These are phyloP conservation scores for Uria lomvia DNA, from an alignment of 2,113 vertebrate genomes.

Conservation along the genomic window DNA sequence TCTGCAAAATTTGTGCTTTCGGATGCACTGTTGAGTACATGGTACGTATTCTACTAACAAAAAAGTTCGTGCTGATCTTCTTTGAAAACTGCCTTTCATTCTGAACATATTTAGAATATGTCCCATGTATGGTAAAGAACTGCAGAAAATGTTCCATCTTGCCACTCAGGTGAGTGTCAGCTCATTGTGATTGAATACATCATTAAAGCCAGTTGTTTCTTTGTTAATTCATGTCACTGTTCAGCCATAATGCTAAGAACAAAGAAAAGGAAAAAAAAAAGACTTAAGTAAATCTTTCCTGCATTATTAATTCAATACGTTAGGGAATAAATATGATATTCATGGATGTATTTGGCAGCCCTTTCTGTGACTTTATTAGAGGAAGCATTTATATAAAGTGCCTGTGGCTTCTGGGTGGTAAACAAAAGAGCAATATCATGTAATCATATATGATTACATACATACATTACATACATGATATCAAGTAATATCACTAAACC, in stretches of 20 bases:
- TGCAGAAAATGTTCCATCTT: neutral
- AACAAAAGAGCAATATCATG: neutral
- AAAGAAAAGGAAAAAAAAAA: neutral
- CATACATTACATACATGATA: no score
- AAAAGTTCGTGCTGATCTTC: neutral
- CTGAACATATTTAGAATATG: neutral
- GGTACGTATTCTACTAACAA: neutral
- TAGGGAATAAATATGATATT: neutral
- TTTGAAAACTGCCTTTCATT: neutral
- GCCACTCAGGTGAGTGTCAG: neutral
- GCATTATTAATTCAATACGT: neutral
- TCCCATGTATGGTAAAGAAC: neutral
- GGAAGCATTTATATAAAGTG: neutral
- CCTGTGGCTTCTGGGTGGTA: neutral
- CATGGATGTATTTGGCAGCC: neutral
- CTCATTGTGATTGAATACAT: neutral
- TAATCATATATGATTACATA: no score
- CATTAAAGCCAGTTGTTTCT: neutral
- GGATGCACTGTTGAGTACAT: neutral
- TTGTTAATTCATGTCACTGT: neutral
- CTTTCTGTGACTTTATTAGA: neutral
- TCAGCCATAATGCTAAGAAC: neutral
- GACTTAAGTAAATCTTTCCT: neutral
- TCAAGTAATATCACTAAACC: neutral
- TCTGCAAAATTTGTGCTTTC: neutral